Conservation (phyloP, 2,113 vertebrate species). For the Odontophorus gujanensis region DNA sequence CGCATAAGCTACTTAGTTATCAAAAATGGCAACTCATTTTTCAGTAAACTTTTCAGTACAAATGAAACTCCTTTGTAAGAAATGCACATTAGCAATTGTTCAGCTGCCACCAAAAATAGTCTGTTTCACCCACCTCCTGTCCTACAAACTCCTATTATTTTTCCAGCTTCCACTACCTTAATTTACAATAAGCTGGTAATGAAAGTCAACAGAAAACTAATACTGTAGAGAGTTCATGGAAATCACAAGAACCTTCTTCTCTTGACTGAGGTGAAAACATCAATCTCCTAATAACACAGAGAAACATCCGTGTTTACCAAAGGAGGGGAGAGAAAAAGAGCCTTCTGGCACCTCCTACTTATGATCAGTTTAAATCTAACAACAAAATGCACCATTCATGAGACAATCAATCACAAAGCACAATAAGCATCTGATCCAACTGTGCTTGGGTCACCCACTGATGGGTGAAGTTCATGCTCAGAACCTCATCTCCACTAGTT, state of each 20-base stretch:
- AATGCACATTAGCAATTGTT: neutral
- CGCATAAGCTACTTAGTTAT: neutral
- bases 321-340: neutral
- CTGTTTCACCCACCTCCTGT: neutral
- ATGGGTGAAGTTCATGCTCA: neutral
- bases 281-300: neutral
- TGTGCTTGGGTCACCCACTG: neutral
- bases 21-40: neutral
- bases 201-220: neutral
- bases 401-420: neutral
- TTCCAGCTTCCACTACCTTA: neutral
- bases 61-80: neutral
- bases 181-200: neutral
- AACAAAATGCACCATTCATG: neutral
- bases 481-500: neutral
- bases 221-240: neutral
- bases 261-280: neutral
- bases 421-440: neutral
- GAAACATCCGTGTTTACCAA: neutral
- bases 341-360: neutral
- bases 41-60: neutral
- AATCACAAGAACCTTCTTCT: neutral
- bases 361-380: neutral
- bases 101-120: neutral
- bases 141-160: neutral